Base-by-base conservation (phyloP, 1,140 invertebrate species). In the Pristionchus pacificus region DNA sequence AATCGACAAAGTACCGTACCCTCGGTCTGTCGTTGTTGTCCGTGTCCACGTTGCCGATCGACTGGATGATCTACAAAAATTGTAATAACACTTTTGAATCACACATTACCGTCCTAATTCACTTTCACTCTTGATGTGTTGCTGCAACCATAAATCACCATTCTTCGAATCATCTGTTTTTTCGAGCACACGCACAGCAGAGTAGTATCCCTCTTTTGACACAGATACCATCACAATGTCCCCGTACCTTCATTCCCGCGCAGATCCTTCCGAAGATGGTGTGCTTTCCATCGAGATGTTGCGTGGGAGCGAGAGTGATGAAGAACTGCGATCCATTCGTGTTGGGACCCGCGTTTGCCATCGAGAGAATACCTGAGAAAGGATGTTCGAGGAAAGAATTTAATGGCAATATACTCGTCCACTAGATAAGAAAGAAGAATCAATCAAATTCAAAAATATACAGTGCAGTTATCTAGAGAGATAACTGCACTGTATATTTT, bases 251-350 rank as follows among this genome's bases (percentile, higher is more conserved):
- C 84, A 88, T 88, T n/a, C 87, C 87, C 29, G 77, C 79, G 31
- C 71, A 69, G 13, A 88, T 75, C 65, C 87, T 82, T 13, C 93
- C 95, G 87, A 98, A 98, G 83, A 98, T 95, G 10, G 93, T 88
- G 85, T 98, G 95, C 85, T 97, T 97, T 38, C 93, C 91, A 88
- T 98, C 95, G 6, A 98, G 86, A 93, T 95, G 97, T 78, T 97
- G 93, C 3, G 94, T 95, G 3, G 95, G 94, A 0, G 91, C 93
- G 71, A 98, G 85, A 0, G 95, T 97, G 28, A 98, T 93, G 80
- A 98, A 98, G 87, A 98, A 98, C 84, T 98, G 96, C 60, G 93
- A 96, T 28, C 95, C 95, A 87, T 98, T 98, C 24, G 92, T 92
- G 82, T 98, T 89, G 1, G 93, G 93, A 0, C 96, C 95, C 66